These are phyloP conservation scores for Neosilurus mollespiculum DNA, from an alignment of 2,797 vertebrate genomes.

Conservation along the genomic window DNA sequence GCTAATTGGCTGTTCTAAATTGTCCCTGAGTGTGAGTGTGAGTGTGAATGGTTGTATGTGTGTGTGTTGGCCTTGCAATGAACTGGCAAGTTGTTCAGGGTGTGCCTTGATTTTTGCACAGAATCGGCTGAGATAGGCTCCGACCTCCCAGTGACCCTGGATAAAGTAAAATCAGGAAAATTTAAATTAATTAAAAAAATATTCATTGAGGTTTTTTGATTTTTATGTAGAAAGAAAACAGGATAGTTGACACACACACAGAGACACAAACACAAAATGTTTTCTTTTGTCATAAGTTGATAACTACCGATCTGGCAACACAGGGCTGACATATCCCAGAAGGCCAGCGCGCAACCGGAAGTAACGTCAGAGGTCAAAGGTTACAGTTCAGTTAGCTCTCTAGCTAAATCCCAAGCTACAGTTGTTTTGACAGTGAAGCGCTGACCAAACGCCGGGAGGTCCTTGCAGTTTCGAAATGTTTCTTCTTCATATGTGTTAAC, in stretches of 20 bases:
- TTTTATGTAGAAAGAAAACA: background rate
- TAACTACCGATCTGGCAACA: slow-evolving; percentile 1
- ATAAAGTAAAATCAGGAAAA: too few species aligned
- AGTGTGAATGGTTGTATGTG: too few species aligned
- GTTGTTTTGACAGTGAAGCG: slow-evolving; percentile 42
- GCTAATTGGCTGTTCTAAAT: too few species aligned
- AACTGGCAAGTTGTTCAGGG: too few species aligned
- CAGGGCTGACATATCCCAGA: slow-evolving; percentile 28
- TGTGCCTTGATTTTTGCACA: too few species aligned
- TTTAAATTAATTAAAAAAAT: too few species aligned
- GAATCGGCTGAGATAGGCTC: too few species aligned
- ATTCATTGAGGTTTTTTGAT: background rate
- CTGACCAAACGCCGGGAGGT: background rate
- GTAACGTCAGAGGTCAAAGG: slow-evolving; percentile 17
- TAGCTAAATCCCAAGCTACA: background rate
- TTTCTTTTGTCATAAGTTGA: background rate
- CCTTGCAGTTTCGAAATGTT: background rate
- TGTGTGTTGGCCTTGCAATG: too few species aligned
- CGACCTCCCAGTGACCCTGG: too few species aligned
- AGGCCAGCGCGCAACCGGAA: slow-evolving; percentile 31
- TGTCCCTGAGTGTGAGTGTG: too few species aligned
- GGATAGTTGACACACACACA: too few species aligned
- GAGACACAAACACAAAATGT: too few species aligned
- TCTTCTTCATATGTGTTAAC: background rate
- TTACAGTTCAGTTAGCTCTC: background rate